Evolutionary conservation across 1,140 invertebrate genomes (phyloP), one percentile per base, ranked within the genome.

Genomic region (Charaxes varanes): DNA sequence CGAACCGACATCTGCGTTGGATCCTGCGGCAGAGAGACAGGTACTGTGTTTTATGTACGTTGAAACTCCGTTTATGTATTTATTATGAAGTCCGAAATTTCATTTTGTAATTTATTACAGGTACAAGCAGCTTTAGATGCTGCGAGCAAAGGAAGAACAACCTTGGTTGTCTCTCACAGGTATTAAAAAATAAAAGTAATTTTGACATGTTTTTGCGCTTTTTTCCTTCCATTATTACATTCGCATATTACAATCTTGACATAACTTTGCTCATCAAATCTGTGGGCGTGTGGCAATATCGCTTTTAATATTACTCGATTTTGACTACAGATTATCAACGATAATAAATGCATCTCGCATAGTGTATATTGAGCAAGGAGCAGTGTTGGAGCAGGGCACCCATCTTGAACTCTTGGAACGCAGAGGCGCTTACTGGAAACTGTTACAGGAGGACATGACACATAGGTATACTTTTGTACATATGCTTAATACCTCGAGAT

Each of bases 101-200:
- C n/a, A 13, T 50, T 32, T 10, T 8, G 18, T 36, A 10, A 6
- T 41, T 30, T 28, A 5, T 41, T 47, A 4, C 21, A 79, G 54
- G 90, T 92, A 0, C 90, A 92, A 71, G 84, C 87, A 16, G 90
- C 92, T 0, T 59, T 93, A 14, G 90, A 92, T 43, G 87, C 88
- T 23, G 90, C 92, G 0, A 89, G 90, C 34, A 85, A 88, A 54
- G 93, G 93, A 2, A 86, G 94, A 43, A 97, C 94, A 1, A 96
- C 94, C 0, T 87, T 97, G 17, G 91, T 96, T 6, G 91, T 97
- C 0, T 94, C 94, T 0, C 94, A 97, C 80, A 87, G 79, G 77
- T 80, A 45, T n/a, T n/a, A n/a, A n/a, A n/a, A n/a, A n/a, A n/a
- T n/a, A n/a, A n/a, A n/a, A n/a, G n/a, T n/a, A n/a, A n/a, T n/a